phyloP scores from a whole-genome alignment of 2,888 invertebrate genomes.

The Liopterus haemorrhoidalis region DNA sequence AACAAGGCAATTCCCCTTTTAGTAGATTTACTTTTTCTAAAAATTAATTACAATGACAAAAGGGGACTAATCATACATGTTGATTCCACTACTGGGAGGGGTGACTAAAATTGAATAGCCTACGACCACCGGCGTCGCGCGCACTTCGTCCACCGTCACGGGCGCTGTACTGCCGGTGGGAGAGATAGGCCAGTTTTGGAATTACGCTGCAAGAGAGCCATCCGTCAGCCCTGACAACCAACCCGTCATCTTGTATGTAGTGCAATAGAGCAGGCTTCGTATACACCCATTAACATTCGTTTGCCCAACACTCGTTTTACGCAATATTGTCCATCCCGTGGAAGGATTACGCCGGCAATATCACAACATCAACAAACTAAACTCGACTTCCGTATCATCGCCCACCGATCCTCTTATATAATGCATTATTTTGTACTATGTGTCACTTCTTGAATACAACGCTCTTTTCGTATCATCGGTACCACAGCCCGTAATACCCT shows the following conservation, averaged over 20 bases:
- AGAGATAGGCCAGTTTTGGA: constrained; percentile 18
- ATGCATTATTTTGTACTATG: constrained; percentile 7
- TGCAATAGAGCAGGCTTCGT: not conserved
- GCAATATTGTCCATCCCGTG: no score
- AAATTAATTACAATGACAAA: constrained; percentile 22
- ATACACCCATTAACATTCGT: not conserved
- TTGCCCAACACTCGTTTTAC: no score
- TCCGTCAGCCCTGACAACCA: no score
- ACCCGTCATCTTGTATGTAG: not conserved
- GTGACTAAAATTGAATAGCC: constrained; percentile 25
- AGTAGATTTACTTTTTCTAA: constrained; percentile 19
- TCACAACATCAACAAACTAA: not conserved
- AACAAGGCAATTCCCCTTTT: constrained; percentile 39
- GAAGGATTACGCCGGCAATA: constrained; percentile 7
- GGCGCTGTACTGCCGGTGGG: constrained; percentile 15
- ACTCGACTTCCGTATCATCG: constrained; percentile 18
- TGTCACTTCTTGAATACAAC: not conserved
- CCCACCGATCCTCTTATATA: constrained; percentile 10
- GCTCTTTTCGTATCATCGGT: constrained; percentile 8
- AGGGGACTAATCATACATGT: constrained; percentile 28
- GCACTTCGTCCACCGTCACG: constrained; percentile 17
- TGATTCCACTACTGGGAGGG: constrained; percentile 24
- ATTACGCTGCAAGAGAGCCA: constrained; percentile 16
- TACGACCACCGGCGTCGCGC: no score
- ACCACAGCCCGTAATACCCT: constrained; percentile 4